Percentiles rank a stretch among this genome's conserved stretches.
Evolutionary conservation across 2,113 vertebrate genomes (phyloP).

Genomic region (Polypterus bichir): DNA sequence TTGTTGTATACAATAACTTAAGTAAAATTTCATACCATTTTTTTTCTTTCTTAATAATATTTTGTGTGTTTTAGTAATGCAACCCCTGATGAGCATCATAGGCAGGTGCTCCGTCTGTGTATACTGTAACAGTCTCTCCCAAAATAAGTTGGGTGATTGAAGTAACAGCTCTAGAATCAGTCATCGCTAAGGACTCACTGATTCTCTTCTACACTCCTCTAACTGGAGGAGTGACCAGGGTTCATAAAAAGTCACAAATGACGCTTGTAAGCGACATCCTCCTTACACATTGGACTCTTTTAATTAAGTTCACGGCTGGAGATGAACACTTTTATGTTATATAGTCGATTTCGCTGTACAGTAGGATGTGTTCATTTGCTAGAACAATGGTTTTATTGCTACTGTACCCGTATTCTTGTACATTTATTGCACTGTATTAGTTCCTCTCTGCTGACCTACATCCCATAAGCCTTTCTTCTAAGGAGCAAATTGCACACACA

Average conservation of each 20-base stretch:
- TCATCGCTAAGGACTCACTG: too few species aligned
- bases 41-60: too few species aligned
- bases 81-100: too few species aligned
- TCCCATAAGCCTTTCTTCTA: not conserved
- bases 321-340: slow-evolving; percentile 41
- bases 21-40: too few species aligned
- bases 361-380: slow-evolving; percentile 15
- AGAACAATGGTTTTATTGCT: slow-evolving; percentile 18
- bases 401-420: slow-evolving; percentile 14
- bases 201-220: too few species aligned
- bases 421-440: slow-evolving; percentile 4
- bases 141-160: too few species aligned
- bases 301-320: slow-evolving; percentile 65
- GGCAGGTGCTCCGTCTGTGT: too few species aligned
- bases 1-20: too few species aligned
- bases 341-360: slow-evolving; percentile 21
- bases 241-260: slow-evolving; percentile 1
- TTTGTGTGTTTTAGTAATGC: too few species aligned
- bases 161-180: too few species aligned
- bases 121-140: too few species aligned
- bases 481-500: not conserved
- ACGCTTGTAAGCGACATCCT: slow-evolving; percentile 41
- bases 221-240: too few species aligned
- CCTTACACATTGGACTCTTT: slow-evolving; percentile 35
- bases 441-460: slow-evolving; percentile 5